These are phyloP conservation scores for Calycopis cecrops DNA, from an alignment of 1,140 invertebrate species.

Conservation along the genomic window DNA sequence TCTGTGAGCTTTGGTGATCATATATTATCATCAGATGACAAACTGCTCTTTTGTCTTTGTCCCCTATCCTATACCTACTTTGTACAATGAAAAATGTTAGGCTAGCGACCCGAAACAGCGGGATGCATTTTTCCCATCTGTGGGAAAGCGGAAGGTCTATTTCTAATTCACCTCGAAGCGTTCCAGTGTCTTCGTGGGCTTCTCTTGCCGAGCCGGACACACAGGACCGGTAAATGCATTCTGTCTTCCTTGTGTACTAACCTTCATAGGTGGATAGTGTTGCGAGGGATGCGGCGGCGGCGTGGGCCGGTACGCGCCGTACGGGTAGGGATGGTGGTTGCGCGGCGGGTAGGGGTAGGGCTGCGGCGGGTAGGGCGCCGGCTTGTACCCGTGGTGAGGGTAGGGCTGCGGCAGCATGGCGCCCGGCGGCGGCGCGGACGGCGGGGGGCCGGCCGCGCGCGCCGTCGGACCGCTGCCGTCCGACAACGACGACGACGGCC, in stretches of 20 bases:
- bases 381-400: slow-evolving; percentile 71
- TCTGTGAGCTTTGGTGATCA: too few species aligned
- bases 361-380: slow-evolving; percentile 62
- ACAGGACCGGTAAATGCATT: too few species aligned
- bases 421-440: slow-evolving; percentile 46
- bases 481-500: slow-evolving; percentile 92
- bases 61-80: too few species aligned
- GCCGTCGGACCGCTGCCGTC: slow-evolving; percentile 85
- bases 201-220: too few species aligned
- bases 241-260: slow-evolving; percentile 17
- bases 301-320: slow-evolving; percentile 48
- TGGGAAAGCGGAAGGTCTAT: too few species aligned
- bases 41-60: too few species aligned
- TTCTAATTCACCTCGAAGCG: too few species aligned
- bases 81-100: too few species aligned
- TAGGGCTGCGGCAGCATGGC: slow-evolving; percentile 75
- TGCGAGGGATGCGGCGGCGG: slow-evolving; percentile 55
- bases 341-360: slow-evolving; percentile 61
- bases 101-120: too few species aligned
- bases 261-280: slow-evolving; percentile 58
- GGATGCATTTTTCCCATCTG: too few species aligned
- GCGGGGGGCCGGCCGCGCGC: slow-evolving; percentile 75
- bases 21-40: too few species aligned
- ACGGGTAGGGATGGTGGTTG: slow-evolving; percentile 59
- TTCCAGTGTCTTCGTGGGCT: too few species aligned